Evolutionary conservation across 2,888 invertebrate species (phyloP).

Genomic region (Lissonota sp.): DNA sequence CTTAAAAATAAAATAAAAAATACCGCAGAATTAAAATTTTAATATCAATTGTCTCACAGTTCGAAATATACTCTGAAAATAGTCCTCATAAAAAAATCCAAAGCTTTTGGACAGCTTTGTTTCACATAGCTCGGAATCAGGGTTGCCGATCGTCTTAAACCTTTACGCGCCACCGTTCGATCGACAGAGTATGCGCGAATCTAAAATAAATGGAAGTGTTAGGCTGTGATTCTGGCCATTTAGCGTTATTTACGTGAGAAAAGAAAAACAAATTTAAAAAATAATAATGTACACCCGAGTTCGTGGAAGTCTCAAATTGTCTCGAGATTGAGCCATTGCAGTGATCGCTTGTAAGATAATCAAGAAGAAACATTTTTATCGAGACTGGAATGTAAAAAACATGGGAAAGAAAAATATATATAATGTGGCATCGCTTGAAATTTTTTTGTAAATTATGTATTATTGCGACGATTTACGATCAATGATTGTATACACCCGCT

Average conservation of each 20-base stretch:
- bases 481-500: conserved; percentile 46
- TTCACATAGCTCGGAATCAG: no score
- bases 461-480: conserved; percentile 40
- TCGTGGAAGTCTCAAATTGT: conserved; percentile 26
- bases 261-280: conserved; percentile 1
- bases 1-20: no score
- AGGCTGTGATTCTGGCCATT: conserved; percentile 61
- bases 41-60: no score
- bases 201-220: conserved; percentile 43
- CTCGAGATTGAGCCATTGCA: conserved; percentile 20
- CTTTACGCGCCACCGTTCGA: conserved; percentile 17
- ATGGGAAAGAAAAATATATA: not conserved
- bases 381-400: conserved; percentile 31
- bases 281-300: conserved; percentile 26
- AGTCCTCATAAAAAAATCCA: no score
- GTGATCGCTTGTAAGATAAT: conserved; percentile 27
- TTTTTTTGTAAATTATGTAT: conserved; percentile 57
- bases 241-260: conserved; percentile 49
- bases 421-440: conserved; percentile 55
- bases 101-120: no score
- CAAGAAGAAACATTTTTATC: conserved; percentile 24
- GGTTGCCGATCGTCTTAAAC: no score
- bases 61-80: no score
- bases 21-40: no score
- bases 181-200: conserved; percentile 28